A percentile compares a stretch with the other conserved stretches of the same genome.
Conservation (phyloP, 1,140 invertebrate genomes). For the Thaumatotibia leucotreta region DNA sequence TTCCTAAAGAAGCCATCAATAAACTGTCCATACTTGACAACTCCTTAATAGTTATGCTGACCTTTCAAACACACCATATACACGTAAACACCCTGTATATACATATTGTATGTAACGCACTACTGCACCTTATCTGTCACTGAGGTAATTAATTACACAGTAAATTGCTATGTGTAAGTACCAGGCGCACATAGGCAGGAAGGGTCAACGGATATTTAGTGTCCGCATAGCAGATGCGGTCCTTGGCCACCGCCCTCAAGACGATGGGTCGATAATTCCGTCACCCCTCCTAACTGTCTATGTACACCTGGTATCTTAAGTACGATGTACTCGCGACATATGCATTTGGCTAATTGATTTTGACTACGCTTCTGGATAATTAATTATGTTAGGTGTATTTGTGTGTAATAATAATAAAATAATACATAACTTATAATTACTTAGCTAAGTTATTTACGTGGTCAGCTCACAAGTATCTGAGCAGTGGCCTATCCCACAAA, state of each 20-base stretch:
- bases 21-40: not conserved
- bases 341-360: constrained; percentile 9
- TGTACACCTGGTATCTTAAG: constrained; percentile 60
- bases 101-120: constrained; percentile 23
- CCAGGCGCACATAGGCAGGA: constrained; percentile 53
- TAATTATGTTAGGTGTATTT: not conserved
- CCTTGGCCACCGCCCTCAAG: constrained; percentile 69
- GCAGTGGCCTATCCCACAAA: too few relatives aligned
- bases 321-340: not conserved
- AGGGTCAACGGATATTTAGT: constrained; percentile 71
- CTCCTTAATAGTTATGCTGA: not conserved
- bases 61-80: not conserved
- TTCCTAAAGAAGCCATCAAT: not conserved
- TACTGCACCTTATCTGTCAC: constrained; percentile 65
- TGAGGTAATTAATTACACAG: constrained; percentile 65
- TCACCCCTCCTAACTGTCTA: constrained; percentile 65
- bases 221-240: constrained; percentile 71
- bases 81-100: not conserved
- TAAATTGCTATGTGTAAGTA: constrained; percentile 53
- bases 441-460: too few relatives aligned
- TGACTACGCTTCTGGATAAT: not conserved
- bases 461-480: too few relatives aligned
- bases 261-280: constrained; percentile 57
- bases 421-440: too few relatives aligned
- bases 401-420: too few relatives aligned